Percentiles rank a stretch among this genome's conserved stretches.
These are phyloP conservation scores for Lycophotia porphyrea DNA, from an alignment of 2,888 invertebrate species.

Conservation along the genomic window DNA sequence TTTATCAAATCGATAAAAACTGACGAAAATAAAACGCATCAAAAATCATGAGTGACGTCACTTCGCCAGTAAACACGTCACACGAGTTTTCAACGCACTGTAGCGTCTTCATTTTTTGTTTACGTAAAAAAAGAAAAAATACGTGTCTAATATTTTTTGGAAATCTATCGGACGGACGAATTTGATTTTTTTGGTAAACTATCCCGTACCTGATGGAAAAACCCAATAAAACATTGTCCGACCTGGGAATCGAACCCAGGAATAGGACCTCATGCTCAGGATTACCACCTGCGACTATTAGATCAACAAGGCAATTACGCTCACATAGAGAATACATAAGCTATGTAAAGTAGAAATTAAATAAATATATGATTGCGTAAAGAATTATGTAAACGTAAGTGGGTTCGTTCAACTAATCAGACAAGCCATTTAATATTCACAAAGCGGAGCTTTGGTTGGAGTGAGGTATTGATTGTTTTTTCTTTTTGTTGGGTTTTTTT, in stretches of 20 bases:
- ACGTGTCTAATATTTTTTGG: no score
- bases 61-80: no score
- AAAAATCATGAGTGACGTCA: no score
- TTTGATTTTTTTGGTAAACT: no score
- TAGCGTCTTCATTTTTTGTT: no score
- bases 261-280: background rate
- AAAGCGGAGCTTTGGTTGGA: background rate
- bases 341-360: background rate
- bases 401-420: constrained; percentile 21
- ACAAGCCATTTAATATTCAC: constrained; percentile 39
- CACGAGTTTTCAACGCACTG: no score
- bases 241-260: background rate
- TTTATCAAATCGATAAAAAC: no score
- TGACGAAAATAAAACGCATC: no score
- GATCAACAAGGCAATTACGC: background rate
- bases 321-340: background rate
- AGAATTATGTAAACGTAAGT: constrained; percentile 21
- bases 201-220: no score
- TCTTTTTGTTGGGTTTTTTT: constrained; percentile 7
- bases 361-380: constrained; percentile 30
- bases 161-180: no score
- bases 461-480: constrained; percentile 27
- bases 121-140: no score
- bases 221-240: background rate
- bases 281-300: background rate